Conservation (phyloP, 2,113 vertebrate genomes). For the Poicephalus gulielmi region DNA sequence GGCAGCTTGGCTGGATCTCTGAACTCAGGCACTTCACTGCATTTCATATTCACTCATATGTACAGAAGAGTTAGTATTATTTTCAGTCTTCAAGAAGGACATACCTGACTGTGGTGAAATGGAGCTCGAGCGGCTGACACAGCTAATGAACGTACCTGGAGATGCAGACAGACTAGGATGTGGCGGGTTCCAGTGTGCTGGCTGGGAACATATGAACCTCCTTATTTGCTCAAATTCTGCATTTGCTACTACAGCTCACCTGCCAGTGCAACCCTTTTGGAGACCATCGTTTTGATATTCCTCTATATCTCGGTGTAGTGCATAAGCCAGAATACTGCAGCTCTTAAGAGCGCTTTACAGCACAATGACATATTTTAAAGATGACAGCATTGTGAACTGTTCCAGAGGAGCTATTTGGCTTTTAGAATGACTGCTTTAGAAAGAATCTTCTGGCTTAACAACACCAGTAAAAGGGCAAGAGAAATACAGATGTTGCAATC, state of each 20-base stretch:
- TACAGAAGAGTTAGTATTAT: background rate
- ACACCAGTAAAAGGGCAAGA: constrained; percentile 35
- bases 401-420: constrained; percentile 61
- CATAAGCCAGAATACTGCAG: background rate
- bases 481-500: constrained; percentile 51
- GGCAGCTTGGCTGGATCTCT: background rate
- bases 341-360: background rate
- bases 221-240: background rate
- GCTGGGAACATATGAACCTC: background rate
- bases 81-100: background rate
- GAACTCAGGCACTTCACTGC: background rate
- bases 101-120: background rate
- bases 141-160: background rate
- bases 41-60: background rate
- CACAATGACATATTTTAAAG: constrained; percentile 60
- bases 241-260: background rate
- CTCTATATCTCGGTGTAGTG: background rate
- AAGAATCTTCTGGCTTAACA: constrained; percentile 54
- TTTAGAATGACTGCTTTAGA: constrained; percentile 64
- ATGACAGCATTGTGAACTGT: constrained; percentile 48
- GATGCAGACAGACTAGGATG: background rate
- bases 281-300: background rate
- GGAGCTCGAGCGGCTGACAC: background rate
- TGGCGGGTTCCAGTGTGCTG: accelerated
- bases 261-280: background rate